Evolutionary conservation across 1,140 invertebrate species (phyloP).

Genomic region (Triops longicaudatus): DNA sequence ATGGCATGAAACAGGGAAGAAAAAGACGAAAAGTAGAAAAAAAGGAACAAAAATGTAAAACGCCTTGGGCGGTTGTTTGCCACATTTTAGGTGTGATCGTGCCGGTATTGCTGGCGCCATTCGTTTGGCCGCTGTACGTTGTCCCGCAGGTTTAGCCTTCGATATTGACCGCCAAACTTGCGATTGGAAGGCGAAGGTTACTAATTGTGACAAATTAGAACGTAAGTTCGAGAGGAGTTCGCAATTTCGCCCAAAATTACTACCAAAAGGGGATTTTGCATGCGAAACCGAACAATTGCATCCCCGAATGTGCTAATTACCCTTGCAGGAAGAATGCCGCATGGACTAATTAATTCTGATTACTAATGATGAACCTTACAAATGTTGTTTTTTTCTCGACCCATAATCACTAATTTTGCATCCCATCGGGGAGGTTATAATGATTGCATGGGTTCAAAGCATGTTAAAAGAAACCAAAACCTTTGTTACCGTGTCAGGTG

Average conservation of each 20-base stretch:
- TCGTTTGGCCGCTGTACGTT: slow-evolving; percentile 74
- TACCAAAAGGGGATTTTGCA: too few species aligned
- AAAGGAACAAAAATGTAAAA: not conserved
- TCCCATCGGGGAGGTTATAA: too few species aligned
- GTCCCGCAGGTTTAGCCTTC: slow-evolving; percentile 82
- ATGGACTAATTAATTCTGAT: slow-evolving; percentile 2
- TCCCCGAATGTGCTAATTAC: slow-evolving; percentile 29
- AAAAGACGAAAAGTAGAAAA: too few species aligned
- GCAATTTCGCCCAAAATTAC: too few species aligned
- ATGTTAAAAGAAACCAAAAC: not conserved
- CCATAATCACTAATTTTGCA: too few species aligned
- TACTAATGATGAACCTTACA: too few species aligned
- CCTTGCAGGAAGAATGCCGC: slow-evolving; percentile 21
- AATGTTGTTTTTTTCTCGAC: too few species aligned
- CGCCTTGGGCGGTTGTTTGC: not conserved
- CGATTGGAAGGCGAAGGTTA: slow-evolving; percentile 91
- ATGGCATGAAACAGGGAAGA: too few species aligned
- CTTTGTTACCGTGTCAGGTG: not conserved
- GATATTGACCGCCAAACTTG: slow-evolving; percentile 90
- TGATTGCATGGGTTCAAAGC: not conserved
- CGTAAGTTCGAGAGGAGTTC: slow-evolving; percentile 60
- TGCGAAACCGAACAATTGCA: slow-evolving; percentile 26
- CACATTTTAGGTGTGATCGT: slow-evolving; percentile 67
- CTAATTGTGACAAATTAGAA: slow-evolving; percentile 84
- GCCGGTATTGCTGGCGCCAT: slow-evolving; percentile 73